phyloP scores from a whole-genome alignment of 2,888 invertebrate species.

The Acronicta alni region DNA sequence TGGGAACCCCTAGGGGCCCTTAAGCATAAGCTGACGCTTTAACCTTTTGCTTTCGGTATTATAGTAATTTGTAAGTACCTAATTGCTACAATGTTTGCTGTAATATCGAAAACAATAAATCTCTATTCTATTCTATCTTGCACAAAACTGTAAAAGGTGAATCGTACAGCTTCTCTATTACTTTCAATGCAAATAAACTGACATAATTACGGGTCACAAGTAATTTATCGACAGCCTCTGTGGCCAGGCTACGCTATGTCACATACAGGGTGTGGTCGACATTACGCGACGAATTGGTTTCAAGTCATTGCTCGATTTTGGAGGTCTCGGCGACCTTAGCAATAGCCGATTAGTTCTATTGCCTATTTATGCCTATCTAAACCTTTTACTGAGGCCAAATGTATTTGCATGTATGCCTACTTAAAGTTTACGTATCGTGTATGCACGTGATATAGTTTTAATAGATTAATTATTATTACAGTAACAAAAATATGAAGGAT shows the following conservation, averaged over 20 bases:
- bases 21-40: too few species aligned
- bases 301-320: constrained; percentile 53
- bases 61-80: too few species aligned
- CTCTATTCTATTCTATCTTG: too few species aligned
- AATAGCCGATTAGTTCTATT: constrained; percentile 37
- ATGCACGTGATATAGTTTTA: not conserved
- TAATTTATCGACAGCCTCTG: constrained; percentile 13
- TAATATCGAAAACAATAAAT: too few species aligned
- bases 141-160: too few species aligned
- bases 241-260: constrained; percentile 25
- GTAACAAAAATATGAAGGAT: not conserved
- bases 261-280: constrained; percentile 59
- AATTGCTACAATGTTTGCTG: too few species aligned
- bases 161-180: too few species aligned
- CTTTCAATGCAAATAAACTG: not conserved
- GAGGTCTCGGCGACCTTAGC: constrained; percentile 59
- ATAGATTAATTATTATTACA: not conserved
- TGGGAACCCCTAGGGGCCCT: too few species aligned
- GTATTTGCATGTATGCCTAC: constrained; percentile 11
- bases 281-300: constrained; percentile 45
- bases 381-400: constrained; percentile 38
- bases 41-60: too few species aligned
- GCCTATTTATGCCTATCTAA: constrained; percentile 21
- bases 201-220: not conserved
- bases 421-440: too few species aligned